phyloP scores from a whole-genome alignment of 2,113 vertebrate genomes.

The Crocuta crocuta region DNA sequence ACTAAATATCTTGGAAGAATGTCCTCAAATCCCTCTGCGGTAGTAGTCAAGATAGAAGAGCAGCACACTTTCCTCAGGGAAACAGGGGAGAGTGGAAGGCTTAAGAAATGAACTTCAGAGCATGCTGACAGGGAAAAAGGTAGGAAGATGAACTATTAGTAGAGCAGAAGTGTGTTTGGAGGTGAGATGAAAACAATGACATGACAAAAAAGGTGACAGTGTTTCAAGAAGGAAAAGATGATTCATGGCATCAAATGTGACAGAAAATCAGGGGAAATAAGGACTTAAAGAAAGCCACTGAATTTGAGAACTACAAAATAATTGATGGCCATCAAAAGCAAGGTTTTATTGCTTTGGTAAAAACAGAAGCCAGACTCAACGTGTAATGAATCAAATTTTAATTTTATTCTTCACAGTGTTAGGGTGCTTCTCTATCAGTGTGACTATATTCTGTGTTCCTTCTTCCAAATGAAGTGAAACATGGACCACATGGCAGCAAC shows the following conservation, averaged over 20 bases:
- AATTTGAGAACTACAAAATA: not conserved
- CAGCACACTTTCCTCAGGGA: not conserved
- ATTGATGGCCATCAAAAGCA: not conserved
- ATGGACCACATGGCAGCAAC: not conserved
- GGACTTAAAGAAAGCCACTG: not conserved
- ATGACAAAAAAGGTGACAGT: not conserved
- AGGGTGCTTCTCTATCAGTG: not conserved
- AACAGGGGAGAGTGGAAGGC: not conserved
- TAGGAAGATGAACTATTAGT: not conserved
- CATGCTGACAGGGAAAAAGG: not conserved
- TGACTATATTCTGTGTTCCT: not conserved
- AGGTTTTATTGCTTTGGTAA: not conserved
- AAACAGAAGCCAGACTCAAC: not conserved
- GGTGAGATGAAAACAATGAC: not conserved
- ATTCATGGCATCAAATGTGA: not conserved
- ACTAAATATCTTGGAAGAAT: not conserved
- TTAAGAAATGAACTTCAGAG: not conserved
- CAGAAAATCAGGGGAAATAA: not conserved
- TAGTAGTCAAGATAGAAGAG: not conserved
- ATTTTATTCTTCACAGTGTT: slow-evolving; percentile 1
- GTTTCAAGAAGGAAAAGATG: not conserved
- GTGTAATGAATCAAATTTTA: not conserved
- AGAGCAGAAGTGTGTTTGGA: not conserved
- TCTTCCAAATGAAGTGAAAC: not conserved
- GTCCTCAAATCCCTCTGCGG: not conserved